These are phyloP conservation scores for Lophochroa leadbeateri DNA, from an alignment of 2,113 vertebrate species.

Conservation along the genomic window DNA sequence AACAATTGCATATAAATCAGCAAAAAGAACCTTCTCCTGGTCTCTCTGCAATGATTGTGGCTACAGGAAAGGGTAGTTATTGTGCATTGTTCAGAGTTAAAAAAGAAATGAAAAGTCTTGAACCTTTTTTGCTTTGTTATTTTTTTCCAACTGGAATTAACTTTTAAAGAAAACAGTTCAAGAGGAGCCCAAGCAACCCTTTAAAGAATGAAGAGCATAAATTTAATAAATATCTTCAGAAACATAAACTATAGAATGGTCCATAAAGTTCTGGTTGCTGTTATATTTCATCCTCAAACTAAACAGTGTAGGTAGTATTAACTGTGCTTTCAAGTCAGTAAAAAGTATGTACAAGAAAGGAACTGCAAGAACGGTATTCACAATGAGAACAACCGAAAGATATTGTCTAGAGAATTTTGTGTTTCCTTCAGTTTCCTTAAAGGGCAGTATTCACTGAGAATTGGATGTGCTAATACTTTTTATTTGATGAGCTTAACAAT, in stretches of 20 bases:
- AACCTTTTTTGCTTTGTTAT: background rate
- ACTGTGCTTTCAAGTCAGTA: background rate
- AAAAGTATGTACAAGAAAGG: background rate
- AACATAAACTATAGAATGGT: background rate
- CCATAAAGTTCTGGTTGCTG: background rate
- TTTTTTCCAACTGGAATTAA: slow-evolving; percentile 40
- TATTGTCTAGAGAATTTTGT: background rate
- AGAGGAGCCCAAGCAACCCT: background rate
- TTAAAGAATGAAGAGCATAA: background rate
- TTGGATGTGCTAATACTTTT: background rate
- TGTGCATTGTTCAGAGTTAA: slow-evolving; percentile 26
- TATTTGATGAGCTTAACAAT: background rate
- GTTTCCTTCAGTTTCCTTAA: background rate
- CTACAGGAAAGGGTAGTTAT: slow-evolving; percentile 10
- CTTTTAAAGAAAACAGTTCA: background rate
- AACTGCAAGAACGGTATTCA: background rate
- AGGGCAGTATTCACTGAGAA: background rate
- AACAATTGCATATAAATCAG: background rate
- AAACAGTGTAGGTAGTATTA: background rate
- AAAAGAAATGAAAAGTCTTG: background rate
- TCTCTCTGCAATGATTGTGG: background rate
- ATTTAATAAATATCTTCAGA: background rate
- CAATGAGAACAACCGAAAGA: background rate
- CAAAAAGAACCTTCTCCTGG: background rate
- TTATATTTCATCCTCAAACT: background rate